These are phyloP conservation scores for Mythimna albipuncta DNA, from an alignment of 2,888 invertebrate genomes.

Conservation along the genomic window DNA sequence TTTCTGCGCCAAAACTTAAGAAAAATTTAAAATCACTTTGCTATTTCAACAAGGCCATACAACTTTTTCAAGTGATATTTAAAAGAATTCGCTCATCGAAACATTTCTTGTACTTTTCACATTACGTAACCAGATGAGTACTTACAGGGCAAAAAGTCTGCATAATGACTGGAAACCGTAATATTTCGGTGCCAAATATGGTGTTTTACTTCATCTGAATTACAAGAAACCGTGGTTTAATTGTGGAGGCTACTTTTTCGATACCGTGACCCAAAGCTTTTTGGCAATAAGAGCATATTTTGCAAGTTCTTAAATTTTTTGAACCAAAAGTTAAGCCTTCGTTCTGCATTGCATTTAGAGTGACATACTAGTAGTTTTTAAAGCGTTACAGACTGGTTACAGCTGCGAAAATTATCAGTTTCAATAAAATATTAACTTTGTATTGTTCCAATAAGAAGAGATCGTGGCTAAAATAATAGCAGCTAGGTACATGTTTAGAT, in stretches of 20 bases:
- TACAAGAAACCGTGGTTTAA: background rate
- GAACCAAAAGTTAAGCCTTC: no score
- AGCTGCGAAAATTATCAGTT: background rate
- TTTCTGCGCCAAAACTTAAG: background rate
- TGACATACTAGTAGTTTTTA: background rate
- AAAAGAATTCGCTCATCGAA: constrained; percentile 26
- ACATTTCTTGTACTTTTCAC: constrained; percentile 13
- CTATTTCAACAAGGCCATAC: background rate
- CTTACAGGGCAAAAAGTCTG: constrained; percentile 12
- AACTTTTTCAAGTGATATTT: constrained; percentile 46
- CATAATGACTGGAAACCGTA: constrained; percentile 19
- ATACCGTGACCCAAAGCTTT: background rate
- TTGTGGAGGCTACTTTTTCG: background rate
- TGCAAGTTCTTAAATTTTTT: background rate
- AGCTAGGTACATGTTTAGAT: no score
- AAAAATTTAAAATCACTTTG: background rate
- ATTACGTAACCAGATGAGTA: constrained; percentile 26
- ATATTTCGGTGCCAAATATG: constrained; percentile 17
- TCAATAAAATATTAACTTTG: background rate
- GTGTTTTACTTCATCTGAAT: constrained; percentile 1
- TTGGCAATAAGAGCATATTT: background rate
- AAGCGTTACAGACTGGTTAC: background rate
- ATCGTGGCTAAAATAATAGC: no score
- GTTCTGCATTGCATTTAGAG: background rate
- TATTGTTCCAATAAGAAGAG: no score